Conservation (phyloP, 2,113 vertebrate species). For the Carollia perspicillata region DNA sequence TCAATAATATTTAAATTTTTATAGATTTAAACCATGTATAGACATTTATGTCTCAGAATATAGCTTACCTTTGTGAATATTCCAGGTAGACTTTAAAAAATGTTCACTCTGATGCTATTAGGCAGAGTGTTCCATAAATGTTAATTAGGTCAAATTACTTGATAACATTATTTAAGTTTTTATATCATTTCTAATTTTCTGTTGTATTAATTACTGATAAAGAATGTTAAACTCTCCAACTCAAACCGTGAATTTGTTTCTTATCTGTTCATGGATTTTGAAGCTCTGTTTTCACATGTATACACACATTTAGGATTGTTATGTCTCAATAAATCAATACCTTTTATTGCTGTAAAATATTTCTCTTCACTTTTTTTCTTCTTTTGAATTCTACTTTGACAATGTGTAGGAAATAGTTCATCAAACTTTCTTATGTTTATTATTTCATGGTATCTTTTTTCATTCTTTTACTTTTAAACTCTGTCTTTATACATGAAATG, state of each 20-base stretch:
- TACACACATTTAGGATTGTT: background rate
- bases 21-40: background rate
- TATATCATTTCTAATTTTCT: background rate
- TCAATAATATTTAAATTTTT: background rate
- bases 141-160: background rate
- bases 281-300: background rate
- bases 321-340: background rate
- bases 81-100: background rate
- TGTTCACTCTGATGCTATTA: background rate
- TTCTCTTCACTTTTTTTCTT: background rate
- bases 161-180: background rate
- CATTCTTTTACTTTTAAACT: background rate
- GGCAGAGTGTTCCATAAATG: background rate
- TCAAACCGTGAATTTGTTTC: background rate
- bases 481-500: background rate
- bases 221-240: background rate
- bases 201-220: background rate
- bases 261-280: background rate
- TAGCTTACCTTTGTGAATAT: background rate
- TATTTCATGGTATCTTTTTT: background rate
- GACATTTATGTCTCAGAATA: background rate
- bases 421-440: background rate
- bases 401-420: background rate
- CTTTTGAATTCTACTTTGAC: background rate
- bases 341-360: background rate